phyloP scores from a whole-genome alignment of 2,113 vertebrate species.

The Odontesthes bonariensis region DNA sequence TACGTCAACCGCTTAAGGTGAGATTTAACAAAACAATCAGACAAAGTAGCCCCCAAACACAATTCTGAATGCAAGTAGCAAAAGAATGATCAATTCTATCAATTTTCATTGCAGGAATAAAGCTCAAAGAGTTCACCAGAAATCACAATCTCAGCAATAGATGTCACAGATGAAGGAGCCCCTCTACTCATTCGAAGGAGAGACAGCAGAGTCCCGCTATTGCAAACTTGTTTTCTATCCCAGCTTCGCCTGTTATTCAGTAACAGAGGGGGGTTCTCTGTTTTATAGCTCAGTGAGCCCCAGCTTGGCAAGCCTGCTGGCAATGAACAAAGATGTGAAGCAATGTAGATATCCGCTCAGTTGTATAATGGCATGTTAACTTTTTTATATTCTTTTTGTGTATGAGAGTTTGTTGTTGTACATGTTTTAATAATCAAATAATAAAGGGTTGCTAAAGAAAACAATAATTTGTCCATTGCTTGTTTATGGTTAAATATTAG shows the following conservation, averaged over 20 bases:
- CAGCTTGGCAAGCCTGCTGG: background rate
- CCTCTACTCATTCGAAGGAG: background rate
- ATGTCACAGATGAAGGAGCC: background rate
- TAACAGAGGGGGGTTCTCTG: background rate
- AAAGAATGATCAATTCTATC: background rate
- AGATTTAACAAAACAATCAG: background rate
- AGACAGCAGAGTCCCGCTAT: background rate
- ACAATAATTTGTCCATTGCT: background rate
- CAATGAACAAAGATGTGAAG: background rate
- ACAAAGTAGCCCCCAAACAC: background rate
- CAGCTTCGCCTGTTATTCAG: background rate
- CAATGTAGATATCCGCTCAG: slow-evolving; percentile 6
- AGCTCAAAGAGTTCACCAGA: slow-evolving; percentile 56
- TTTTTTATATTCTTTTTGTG: background rate
- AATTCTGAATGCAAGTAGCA: background rate
- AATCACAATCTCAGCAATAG: background rate
- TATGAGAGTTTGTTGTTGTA: background rate
- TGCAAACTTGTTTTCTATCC: background rate
- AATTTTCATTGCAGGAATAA: slow-evolving; percentile 42
- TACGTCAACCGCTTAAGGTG: slow-evolving; percentile 65
- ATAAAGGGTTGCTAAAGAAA: slow-evolving; percentile 19
- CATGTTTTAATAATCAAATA: background rate
- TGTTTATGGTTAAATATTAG: slow-evolving; percentile 1
- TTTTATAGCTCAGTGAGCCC: background rate
- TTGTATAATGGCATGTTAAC: slow-evolving; percentile 2